Percentiles rank a stretch among this genome's conserved stretches.
These are phyloP conservation scores for Tichodroma muraria DNA, from an alignment of 2,113 vertebrate genomes.

Conservation along the genomic window DNA sequence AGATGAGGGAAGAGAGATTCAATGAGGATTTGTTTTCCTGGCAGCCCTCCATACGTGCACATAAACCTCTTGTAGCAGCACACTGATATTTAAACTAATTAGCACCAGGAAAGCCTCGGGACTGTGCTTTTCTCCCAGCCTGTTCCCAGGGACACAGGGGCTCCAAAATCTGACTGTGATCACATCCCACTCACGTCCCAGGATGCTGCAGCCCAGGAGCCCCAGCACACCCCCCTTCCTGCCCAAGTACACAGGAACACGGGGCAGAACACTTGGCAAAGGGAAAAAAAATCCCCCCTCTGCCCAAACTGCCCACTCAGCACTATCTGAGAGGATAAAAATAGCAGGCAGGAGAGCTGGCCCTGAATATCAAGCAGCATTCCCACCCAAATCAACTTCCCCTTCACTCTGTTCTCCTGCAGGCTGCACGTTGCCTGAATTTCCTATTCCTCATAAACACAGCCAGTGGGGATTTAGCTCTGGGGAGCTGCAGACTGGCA, in stretches of 20 bases:
- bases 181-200: background rate
- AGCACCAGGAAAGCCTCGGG: background rate
- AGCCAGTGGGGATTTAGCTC: background rate
- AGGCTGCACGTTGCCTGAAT: background rate
- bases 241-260: background rate
- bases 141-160: background rate
- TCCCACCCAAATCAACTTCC: background rate
- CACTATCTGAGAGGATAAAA: constrained; percentile 29
- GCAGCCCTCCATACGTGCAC: background rate
- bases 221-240: background rate
- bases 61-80: background rate
- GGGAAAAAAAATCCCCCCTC: background rate
- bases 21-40: background rate
- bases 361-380: constrained; percentile 13
- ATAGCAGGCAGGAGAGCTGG: constrained; percentile 34
- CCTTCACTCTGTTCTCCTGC: background rate
- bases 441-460: background rate
- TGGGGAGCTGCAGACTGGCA: background rate
- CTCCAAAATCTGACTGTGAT: background rate
- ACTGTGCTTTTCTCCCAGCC: background rate
- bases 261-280: constrained; percentile 16
- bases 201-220: background rate
- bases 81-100: constrained; percentile 36
- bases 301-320: constrained; percentile 41
- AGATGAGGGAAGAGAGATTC: background rate